Evolutionary conservation across 2,113 vertebrate species (phyloP).

Genomic region (Elaphurus davidianus): DNA sequence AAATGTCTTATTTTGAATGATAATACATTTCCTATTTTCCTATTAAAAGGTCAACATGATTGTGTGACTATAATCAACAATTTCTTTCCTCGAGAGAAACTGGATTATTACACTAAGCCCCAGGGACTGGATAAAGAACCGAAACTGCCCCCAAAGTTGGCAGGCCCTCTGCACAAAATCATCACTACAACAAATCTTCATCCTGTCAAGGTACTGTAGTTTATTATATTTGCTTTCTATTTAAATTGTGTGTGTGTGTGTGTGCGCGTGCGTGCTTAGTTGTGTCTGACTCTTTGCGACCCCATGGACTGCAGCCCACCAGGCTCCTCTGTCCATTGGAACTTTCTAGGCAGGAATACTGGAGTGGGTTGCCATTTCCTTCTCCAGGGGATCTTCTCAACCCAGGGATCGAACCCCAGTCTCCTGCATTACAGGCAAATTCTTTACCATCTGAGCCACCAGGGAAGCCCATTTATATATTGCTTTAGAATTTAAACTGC

Average conservation of each 20-base stretch:
- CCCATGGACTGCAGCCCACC: not conserved
- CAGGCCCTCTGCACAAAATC: slow-evolving; percentile 95
- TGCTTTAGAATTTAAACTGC: not conserved
- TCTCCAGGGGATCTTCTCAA: not conserved
- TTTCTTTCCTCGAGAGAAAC: slow-evolving; percentile 94
- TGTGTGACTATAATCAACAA: slow-evolving; percentile 99
- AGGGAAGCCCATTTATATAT: not conserved
- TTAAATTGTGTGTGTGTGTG: not conserved
- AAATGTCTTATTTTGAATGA: slow-evolving; percentile 15
- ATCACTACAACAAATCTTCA: slow-evolving; percentile 98
- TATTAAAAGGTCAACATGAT: slow-evolving; percentile 93
- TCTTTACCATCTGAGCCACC: not conserved
- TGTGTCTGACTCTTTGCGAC: not conserved
- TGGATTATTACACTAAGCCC: slow-evolving; percentile 95
- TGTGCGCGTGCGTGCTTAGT: fast-evolving
- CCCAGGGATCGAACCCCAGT: not conserved
- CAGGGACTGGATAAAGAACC: slow-evolving; percentile 97
- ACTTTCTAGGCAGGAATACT: not conserved
- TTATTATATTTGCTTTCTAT: not conserved
- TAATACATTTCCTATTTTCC: slow-evolving; percentile 36
- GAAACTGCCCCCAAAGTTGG: slow-evolving; percentile 91
- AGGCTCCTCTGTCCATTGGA: not conserved
- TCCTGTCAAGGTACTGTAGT: slow-evolving; percentile 92
- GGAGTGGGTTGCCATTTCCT: not conserved
- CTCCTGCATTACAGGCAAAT: not conserved